A percentile compares a stretch with the other conserved stretches of the same genome.
Evolutionary conservation across 2,797 vertebrate genomes (phyloP).

Genomic region (Dryobates pubescens): DNA sequence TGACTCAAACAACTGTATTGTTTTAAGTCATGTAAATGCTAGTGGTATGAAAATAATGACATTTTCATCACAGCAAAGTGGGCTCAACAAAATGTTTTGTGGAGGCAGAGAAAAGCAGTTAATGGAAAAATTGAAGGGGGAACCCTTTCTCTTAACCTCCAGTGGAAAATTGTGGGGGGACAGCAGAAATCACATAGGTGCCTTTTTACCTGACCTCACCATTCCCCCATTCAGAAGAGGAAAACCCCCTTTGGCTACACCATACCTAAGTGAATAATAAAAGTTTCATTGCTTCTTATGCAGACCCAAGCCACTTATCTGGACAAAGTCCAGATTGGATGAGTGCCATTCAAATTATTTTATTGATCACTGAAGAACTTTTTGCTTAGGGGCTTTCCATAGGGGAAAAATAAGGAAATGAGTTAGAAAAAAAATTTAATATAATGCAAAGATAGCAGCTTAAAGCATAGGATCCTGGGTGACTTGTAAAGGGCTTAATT

Average conservation of each 20-base stretch:
- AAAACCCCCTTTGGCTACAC: not conserved
- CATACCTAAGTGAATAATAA: not conserved
- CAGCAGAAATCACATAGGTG: not conserved
- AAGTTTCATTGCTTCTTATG: not conserved
- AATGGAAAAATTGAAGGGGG: conserved; percentile 37
- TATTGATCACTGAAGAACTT: conserved; percentile 21
- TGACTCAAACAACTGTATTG: not conserved
- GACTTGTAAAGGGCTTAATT: conserved; percentile 57
- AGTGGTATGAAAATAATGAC: conserved; percentile 2
- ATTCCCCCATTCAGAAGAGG: not conserved
- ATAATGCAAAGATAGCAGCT: conserved; percentile 52
- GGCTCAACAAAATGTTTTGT: conserved; percentile 33
- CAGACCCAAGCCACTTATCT: not conserved
- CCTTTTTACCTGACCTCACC: conserved; percentile 12
- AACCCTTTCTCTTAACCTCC: not conserved
- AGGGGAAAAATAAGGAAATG: conserved; percentile 75
- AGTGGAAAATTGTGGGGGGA: conserved; percentile 32
- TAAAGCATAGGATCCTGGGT: conserved; percentile 30
- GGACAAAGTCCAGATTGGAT: not conserved
- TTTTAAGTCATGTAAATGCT: not conserved
- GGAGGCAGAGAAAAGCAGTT: conserved; percentile 10
- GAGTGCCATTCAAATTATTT: conserved; percentile 51
- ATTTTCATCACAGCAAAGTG: conserved; percentile 30
- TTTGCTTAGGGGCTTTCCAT: conserved; percentile 54
- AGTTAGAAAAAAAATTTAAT: conserved; percentile 68